Percentiles rank a stretch among this genome's conserved stretches.
Conservation (phyloP, 2,797 vertebrate species). For the Hippopotamyrus pictus region DNA sequence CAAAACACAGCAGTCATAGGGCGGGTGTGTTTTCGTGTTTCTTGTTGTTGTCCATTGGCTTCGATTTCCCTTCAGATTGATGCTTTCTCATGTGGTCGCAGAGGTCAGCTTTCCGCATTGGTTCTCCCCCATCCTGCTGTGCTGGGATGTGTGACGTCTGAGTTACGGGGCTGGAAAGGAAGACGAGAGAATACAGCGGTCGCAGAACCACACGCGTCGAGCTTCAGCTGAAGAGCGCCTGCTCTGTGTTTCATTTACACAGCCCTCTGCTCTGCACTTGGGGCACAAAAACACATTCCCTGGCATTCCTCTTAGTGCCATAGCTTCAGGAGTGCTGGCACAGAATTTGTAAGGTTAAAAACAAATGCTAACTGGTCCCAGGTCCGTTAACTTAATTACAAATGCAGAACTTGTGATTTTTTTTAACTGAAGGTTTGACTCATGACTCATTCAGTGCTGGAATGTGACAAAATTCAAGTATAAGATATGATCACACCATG, state of each 20-base stretch:
- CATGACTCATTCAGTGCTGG: neutral
- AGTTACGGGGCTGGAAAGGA: neutral
- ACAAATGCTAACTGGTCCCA: neutral
- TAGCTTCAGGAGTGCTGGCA: neutral
- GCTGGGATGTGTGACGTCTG: neutral
- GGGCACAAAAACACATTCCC: neutral
- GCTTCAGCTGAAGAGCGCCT: neutral
- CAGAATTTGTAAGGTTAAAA: neutral
- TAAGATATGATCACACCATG: neutral
- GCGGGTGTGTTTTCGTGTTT: slow-evolving; percentile 20
- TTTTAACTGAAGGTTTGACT: neutral
- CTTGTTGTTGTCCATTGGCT: slow-evolving; percentile 37
- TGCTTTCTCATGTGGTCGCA: slow-evolving; percentile 20
- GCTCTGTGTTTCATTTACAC: neutral
- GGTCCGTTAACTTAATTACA: neutral
- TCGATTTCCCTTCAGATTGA: slow-evolving; percentile 38
- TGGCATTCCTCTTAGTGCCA: neutral
- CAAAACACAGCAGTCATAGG: slow-evolving; percentile 18
- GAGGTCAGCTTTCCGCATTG: neutral
- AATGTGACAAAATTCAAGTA: neutral
- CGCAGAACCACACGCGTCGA: neutral
- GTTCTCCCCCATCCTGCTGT: neutral
- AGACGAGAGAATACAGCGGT: neutral
- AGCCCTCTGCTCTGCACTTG: neutral
- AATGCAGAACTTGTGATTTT: neutral